Evolutionary conservation across 1,140 invertebrate genomes (phyloP), one percentile per base, ranked within the genome.

Genomic region (Plodia interpunctella): DNA sequence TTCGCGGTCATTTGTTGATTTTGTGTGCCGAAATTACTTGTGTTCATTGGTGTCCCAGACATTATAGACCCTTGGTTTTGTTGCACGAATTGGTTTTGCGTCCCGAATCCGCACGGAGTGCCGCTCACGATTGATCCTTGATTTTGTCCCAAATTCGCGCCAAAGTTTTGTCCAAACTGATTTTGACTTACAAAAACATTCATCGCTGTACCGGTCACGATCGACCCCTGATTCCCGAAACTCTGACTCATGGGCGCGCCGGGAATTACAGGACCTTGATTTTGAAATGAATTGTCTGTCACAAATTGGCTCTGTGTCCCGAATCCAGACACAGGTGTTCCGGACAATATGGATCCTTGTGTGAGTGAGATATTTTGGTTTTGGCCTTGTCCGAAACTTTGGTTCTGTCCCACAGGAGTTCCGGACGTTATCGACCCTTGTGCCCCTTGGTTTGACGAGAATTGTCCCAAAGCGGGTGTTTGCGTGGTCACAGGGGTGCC

Each of bases 391-490:
- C 38, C 38, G 3, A 17, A 28, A 49, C 10, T 51, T 57, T 57
- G 35, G 15, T 44, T 44, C 20, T 64, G 65, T 3, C 52, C 52
- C 8, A 64, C 18, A 9, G 71, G 62, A 1, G 53, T 67, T 5
- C 63, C 67, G 11, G 51, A 49, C 17, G 56, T 50, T 50, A 62
- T 59, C 10, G 60, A 44, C 13, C 59, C 55, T 15, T 20, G 51
- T 17, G 35, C 21, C 0, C 69, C 70, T 15, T 78, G 76, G 5
- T 59, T 69, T 0, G 74, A 74, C 0, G 79, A 78, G 49, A 71
- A 82, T 25, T 72, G 77, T 0, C 71, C 65, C 38, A 69, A 53
- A 51, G 66, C 35, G 1, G 80, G 76, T 0, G 77, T 80, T 62
- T 77, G 80, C 13, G 52, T 68, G 3, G 59, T 66, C 3, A 66